These are phyloP conservation scores for Semnornis frantzii DNA, from an alignment of 2,113 vertebrate species.

Conservation along the genomic window DNA sequence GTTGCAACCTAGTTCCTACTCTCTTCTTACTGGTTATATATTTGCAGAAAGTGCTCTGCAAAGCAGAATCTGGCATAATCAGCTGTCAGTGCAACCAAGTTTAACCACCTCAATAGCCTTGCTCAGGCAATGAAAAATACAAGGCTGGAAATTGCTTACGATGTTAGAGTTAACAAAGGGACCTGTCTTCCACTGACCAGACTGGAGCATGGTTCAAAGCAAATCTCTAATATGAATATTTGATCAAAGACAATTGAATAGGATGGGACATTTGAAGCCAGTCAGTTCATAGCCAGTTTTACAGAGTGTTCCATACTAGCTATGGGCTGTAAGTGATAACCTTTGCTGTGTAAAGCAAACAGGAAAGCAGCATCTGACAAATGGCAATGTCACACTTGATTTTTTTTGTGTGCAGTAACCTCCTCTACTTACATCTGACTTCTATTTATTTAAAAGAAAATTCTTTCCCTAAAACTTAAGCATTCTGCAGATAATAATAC, in stretches of 20 bases:
- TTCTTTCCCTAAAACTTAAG: not conserved
- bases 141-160: not conserved
- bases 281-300: not conserved
- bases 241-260: not conserved
- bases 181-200: not conserved
- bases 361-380: not conserved
- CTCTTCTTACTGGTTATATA: not conserved
- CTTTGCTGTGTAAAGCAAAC: not conserved
- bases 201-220: not conserved
- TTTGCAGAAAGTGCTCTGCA: not conserved
- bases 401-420: not conserved
- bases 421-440: not conserved
- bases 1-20: not conserved
- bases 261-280: not conserved
- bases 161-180: not conserved
- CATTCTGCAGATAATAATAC: not conserved
- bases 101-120: not conserved
- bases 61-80: not conserved
- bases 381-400: rapidly evolving
- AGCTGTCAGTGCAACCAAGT: too few species aligned
- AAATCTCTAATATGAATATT: not conserved
- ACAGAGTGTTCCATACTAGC: not conserved
- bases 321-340: not conserved
- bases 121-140: not conserved
- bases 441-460: not conserved